phyloP scores from a whole-genome alignment of 2,113 vertebrate genomes.

The Pollimyrus isidori region DNA sequence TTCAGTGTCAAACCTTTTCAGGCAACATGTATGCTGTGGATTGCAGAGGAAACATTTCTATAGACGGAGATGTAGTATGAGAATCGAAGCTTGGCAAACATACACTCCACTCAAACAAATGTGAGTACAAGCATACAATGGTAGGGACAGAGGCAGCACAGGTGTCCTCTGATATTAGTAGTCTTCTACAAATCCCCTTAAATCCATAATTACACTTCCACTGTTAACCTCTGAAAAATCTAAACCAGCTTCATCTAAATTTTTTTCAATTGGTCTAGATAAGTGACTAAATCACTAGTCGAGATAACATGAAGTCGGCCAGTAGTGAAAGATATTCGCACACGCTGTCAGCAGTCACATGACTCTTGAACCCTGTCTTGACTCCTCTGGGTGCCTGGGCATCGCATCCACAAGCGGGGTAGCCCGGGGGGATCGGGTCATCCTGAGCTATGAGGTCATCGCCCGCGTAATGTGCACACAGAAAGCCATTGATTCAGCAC shows the following conservation, averaged over 20 bases:
- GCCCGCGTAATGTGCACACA: neutral
- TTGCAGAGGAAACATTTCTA: neutral
- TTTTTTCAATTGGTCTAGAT: neutral
- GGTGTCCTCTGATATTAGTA: neutral
- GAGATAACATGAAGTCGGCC: neutral
- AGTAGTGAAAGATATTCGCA: neutral
- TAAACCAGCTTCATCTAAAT: neutral
- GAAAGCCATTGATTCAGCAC: constrained; percentile 1
- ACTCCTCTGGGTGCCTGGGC: neutral
- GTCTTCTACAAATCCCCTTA: neutral
- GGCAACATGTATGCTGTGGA: neutral
- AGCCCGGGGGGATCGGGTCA: neutral
- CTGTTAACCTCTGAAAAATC: constrained; percentile 6
- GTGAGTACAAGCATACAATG: neutral
- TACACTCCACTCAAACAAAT: neutral
- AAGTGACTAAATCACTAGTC: neutral
- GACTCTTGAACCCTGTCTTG: neutral
- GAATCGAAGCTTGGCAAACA: neutral
- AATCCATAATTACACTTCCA: neutral
- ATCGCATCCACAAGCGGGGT: neutral
- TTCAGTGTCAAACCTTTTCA: neutral
- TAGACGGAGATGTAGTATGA: neutral
- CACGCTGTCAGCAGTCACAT: neutral
- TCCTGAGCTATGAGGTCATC: neutral
- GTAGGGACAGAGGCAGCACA: neutral